Evolutionary conservation across 1,140 invertebrate genomes (phyloP).

Genomic region (Lutraria rhynchaena): DNA sequence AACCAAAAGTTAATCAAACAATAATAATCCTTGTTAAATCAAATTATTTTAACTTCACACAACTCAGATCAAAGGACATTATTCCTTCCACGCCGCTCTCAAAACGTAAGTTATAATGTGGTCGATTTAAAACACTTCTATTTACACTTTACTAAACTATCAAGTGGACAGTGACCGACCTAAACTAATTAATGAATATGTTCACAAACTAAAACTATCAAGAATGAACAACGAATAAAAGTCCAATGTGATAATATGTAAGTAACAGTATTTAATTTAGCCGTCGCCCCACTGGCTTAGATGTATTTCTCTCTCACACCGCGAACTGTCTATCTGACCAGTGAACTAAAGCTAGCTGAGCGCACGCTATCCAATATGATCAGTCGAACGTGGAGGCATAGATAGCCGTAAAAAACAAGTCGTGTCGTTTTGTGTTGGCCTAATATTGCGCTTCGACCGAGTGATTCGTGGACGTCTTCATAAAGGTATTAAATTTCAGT

Average conservation of each 20-base stretch:
- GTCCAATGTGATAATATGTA: slow-evolving; percentile 1
- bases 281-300: slow-evolving; percentile 51
- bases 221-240: slow-evolving; percentile 23
- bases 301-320: slow-evolving; percentile 58
- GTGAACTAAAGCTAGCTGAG: slow-evolving; percentile 55
- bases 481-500: slow-evolving; percentile 29
- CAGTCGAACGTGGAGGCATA: slow-evolving; percentile 57
- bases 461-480: slow-evolving; percentile 29
- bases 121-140: slow-evolving; percentile 46
- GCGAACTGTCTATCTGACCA: slow-evolving; percentile 56
- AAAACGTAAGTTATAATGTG: slow-evolving; percentile 1
- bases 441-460: slow-evolving; percentile 57
- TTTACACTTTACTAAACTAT: slow-evolving; percentile 44
- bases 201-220: slow-evolving; percentile 5
- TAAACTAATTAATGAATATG: slow-evolving; percentile 43
- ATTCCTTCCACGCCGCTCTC: slow-evolving; percentile 9
- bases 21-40: slow-evolving; percentile 5
- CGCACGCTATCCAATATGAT: slow-evolving; percentile 58
- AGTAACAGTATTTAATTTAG: slow-evolving; percentile 36
- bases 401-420: slow-evolving; percentile 52
- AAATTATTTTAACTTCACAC: slow-evolving; percentile 3
- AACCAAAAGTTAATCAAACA: not conserved
- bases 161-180: slow-evolving; percentile 58
- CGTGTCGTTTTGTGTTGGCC: slow-evolving; percentile 49
- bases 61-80: slow-evolving; percentile 3